Base-by-base conservation (phyloP, 2,113 vertebrate species). In the Siniperca chuatsi region DNA sequence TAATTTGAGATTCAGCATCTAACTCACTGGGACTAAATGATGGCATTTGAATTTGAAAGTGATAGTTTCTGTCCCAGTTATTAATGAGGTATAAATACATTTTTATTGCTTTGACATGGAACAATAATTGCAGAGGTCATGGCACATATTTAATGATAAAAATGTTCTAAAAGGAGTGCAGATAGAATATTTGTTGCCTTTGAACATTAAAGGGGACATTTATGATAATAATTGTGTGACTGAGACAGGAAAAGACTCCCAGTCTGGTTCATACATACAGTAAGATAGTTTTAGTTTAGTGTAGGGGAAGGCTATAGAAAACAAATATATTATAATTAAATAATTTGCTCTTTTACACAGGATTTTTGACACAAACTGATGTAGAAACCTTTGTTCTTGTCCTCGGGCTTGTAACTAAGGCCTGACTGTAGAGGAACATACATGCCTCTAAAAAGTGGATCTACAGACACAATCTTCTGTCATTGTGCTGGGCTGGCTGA, bases 391-490 rank as follows among this genome's bases (percentile, higher is more conserved):
- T 79, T 79, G 18, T 20, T 72, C 11, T 83, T 85, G 66, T 65
- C 77, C 66, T 86, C 6, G 12, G 33, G 78, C 37, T 91, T 89
- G 83, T 86, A 81, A 88, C 86, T 89, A 84, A 93, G 88, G 84
- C 89, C 85, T 86, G 89, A 76, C 85, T 66, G 88, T 85, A 83
- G 81, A 92, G 82, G 70, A 83, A 73, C 44, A 50, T 54, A 50
- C 83, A 87, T 70, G 86, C 81, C 89, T 82, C 78, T 81, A 33
- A 73, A 81, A 84, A 72, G 81, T 82, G 79, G 83, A 85, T 91
- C 82, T 90, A 86, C 72, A 87, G 78, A 89, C 82, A 93, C 82
- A 89, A 85, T 82, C 87, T 84, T 87, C 83, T 71, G 86, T 92
- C 89, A 82, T 37, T 86, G 70, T 76, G 79, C 80, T 73, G 86